These are phyloP conservation scores for Rhaphigaster nebulosa DNA, from an alignment of 2,888 invertebrate genomes.

Conservation along the genomic window DNA sequence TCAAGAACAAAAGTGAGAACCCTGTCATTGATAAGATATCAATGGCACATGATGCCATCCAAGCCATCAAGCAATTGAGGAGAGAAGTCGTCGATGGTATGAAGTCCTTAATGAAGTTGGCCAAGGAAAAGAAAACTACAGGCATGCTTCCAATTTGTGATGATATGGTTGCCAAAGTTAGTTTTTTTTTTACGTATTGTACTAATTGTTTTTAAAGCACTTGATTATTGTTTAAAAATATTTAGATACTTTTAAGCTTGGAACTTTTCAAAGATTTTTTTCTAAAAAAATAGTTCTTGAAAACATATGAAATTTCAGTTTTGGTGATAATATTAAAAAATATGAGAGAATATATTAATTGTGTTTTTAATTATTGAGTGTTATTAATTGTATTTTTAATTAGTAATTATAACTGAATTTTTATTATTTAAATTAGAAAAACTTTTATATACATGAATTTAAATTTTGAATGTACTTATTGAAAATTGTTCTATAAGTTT, in stretches of 20 bases:
- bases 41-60: conserved; percentile 84
- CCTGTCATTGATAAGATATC: conserved; percentile 83
- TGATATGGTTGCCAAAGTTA: conserved; percentile 79
- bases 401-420: too few relatives aligned
- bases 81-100: conserved; percentile 84
- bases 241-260: too few relatives aligned
- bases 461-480: not conserved
- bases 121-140: conserved; percentile 80
- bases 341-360: too few relatives aligned
- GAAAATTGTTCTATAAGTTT: not conserved
- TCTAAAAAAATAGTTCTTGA: too few relatives aligned
- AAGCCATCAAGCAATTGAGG: conserved; percentile 81
- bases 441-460: too few relatives aligned
- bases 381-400: too few relatives aligned
- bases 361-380: too few relatives aligned
- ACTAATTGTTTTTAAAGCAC: not conserved
- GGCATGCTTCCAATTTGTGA: conserved; percentile 84
- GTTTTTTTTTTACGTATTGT: not conserved
- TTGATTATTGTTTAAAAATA: not conserved
- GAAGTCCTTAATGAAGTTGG: conserved; percentile 80
- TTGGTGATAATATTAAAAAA: too few relatives aligned
- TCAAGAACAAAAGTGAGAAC: conserved; percentile 72
- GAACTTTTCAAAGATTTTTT: too few relatives aligned
- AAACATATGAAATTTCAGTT: too few relatives aligned
- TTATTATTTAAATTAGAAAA: not conserved